Evolutionary conservation across 2,888 invertebrate genomes (phyloP), one percentile per base, ranked within the genome.

Genomic region (Drosophila multiciliata): DNA sequence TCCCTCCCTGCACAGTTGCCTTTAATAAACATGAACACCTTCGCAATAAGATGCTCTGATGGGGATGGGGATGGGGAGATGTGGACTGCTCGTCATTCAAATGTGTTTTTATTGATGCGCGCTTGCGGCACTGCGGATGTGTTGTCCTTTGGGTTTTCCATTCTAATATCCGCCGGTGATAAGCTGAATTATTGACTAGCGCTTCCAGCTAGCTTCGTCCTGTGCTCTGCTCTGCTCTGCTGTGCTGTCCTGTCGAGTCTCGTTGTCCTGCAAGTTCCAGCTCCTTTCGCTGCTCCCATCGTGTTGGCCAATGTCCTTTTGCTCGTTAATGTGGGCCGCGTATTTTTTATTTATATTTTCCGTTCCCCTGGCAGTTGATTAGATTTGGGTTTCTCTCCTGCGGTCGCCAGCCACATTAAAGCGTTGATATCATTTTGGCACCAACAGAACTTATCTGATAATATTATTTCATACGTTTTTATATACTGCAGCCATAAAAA

Each of bases 81-180:
- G 2, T 32, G 57, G 3, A 9, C 6, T 20, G 52, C 35, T 45
- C 59, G 48, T 77, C 76, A 84, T 85, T 87, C 72, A 83, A 89
- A 87, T 85, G 90, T 80, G 83, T 80, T 87, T 84, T 87, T 85
- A 89, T 89, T 87, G 85, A 82, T 83, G 90, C 71, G 64, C 67
- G 85, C 83, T 72, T 50, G 64, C 73, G 83, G 85, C 74, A 33
- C 66, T 26, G 36, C 89, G 85, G 89, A 85, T 85, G 75, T 87
- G 81, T 90, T 90, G 88, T 91, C 91, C 90, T 88, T 85, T 88
- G 83, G 82, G 82, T 86, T 91, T 90, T 87, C 62, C 75, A 74
- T 80, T 87, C 85, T 79, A 92, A 91, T 91, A 92, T 91, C 91
- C 92, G 91, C 91, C 91, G 92, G 92, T 92, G 92, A 92, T 92